These are phyloP conservation scores for fruit fly (Drosophila melanogaster) DNA, from an alignment of 1,140 invertebrate species.

Conservation along the genomic window Release_6_plus_ISO1_MT NT_037436.4:8213001-8213500, in stretches of 20 bases:
- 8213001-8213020: slow-evolving; percentile 5
- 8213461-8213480: slow-evolving; percentile 5
- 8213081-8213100: slow-evolving; percentile 11
- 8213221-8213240: neutral
- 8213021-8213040: slow-evolving; percentile 23
- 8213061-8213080: slow-evolving; percentile 17
- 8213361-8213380: slow-evolving; percentile 5
- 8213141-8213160: slow-evolving; percentile 19
- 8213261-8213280: neutral
- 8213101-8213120: neutral
- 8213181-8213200: neutral
- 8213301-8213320: slow-evolving; percentile 23
- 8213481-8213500: neutral
- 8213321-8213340: slow-evolving; percentile 27
- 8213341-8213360: slow-evolving; percentile 12
- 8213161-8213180: slow-evolving; percentile 4
- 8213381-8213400: neutral
- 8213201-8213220: neutral
- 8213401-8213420: slow-evolving; percentile 21
- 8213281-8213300: neutral
- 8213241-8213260: neutral
- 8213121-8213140: slow-evolving; percentile 20
- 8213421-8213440: slow-evolving; percentile 7
- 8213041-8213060: slow-evolving; percentile 27
- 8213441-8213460: slow-evolving; percentile 6